Evolutionary conservation across 2,888 invertebrate genomes (phyloP).

Genomic region (Ornithoptera alexandrae): DNA sequence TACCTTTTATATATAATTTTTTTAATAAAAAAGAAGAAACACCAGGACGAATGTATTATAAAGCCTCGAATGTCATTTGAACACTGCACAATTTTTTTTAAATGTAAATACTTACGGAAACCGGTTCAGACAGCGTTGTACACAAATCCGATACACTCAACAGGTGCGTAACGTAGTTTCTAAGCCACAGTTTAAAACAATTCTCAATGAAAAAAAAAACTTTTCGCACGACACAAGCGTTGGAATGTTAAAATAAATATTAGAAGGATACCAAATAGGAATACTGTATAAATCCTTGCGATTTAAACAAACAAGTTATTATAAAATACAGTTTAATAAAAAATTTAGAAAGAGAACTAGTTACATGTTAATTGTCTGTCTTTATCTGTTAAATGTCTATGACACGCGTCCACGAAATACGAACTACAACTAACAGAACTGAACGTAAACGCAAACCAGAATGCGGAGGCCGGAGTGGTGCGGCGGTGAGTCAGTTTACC

Average conservation of each 20-base stretch:
- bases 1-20: no score
- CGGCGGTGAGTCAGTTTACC: constrained; percentile 1
- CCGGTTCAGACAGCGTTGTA: constrained; percentile 21
- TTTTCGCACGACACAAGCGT: constrained; percentile 19
- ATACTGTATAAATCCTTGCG: background rate
- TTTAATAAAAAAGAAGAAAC: no score
- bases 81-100: no score
- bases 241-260: constrained; percentile 7
- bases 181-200: constrained; percentile 26
- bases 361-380: background rate
- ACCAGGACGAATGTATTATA: no score
- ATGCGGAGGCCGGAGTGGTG: background rate
- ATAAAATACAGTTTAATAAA: background rate
- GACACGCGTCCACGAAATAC: background rate
- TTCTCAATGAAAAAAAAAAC: constrained; percentile 17
- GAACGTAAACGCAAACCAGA: constrained; percentile 6
- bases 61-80: no score
- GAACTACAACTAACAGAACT: constrained; percentile 18
- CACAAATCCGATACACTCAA: constrained; percentile 22
- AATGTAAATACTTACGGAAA: constrained; percentile 25
- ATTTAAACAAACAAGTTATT: background rate
- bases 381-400: background rate
- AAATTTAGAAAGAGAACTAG: background rate
- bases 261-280: constrained; percentile 1
- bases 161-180: constrained; percentile 23